Base-by-base conservation (phyloP, 2,888 invertebrate genomes). In the Aethes cnicana region DNA sequence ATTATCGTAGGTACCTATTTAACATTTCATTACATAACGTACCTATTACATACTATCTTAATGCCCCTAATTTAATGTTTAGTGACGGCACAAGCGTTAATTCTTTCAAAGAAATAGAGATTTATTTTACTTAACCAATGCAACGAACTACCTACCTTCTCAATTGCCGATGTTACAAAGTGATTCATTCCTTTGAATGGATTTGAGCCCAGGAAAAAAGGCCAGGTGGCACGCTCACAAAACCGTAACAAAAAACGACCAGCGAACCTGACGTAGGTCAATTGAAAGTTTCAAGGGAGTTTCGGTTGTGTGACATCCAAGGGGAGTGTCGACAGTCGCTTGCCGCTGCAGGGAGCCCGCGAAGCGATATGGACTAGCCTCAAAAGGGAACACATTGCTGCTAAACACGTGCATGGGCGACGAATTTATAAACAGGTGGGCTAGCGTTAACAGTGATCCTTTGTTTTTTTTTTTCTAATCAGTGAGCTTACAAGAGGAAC, bases 221-320 rank as follows among this genome's bases (percentile, higher is more conserved):
- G 70, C 87, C 87, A 87, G 87, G 86, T 87, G 87, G 83, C 79
- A 75, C 74, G 75, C 69, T 79, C 74, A 78, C 75, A 75, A 77
- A 75, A 75, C 71, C 70, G 64, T 67, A 64, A 72, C 69, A 75
- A 80, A 82, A 86, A 83, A 74, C 70, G 69, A 69, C 61, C 66
- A 72, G 66, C 74, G 72, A 70, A 74, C 73, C 74, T 74, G 76
- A 66, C 66, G 64, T 63, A 58, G 50, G 53, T 56, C 47, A 62
- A 55, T 44, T 33, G 33, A 28, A 17, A 43, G 41, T 36, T 52
- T 55, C 54, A 55, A 35, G 64, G 69, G 69, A 70, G 67, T 74
- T 62, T 78, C 32, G 55, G 50, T 69, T 74, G 70, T 74, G 70
- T 14, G n/a, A n/a, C 43, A 50, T 55, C 44, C 16, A 52, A 55